These are phyloP conservation scores for Drosophila navojoa DNA, from an alignment of 1,140 invertebrate species.

Conservation along the genomic window DNA sequence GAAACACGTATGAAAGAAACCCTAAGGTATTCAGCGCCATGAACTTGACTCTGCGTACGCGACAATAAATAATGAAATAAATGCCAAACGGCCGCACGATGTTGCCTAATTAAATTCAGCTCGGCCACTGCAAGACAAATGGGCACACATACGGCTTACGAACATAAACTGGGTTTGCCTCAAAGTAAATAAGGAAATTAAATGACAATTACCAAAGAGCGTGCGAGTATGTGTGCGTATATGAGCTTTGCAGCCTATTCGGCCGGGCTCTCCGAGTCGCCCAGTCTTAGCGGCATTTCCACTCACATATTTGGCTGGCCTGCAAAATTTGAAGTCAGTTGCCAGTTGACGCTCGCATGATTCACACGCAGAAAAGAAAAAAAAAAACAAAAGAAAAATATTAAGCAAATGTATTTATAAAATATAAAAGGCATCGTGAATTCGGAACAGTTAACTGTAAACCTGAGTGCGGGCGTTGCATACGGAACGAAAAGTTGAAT, in stretches of 20 bases:
- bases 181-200: conserved; percentile 43
- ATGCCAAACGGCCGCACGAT: conserved; percentile 34
- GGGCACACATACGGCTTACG: conserved; percentile 13
- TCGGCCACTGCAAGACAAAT: conserved; percentile 11
- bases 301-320: conserved; percentile 50
- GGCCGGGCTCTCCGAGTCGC: conserved; percentile 28
- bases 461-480: conserved; percentile 48
- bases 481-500: conserved; percentile 36
- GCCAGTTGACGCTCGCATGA: conserved; percentile 51
- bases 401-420: not conserved
- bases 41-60: conserved; percentile 53
- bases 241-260: conserved; percentile 30
- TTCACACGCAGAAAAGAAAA: conserved; percentile 45
- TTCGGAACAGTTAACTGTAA: conserved; percentile 62
- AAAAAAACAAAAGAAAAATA: not conserved
- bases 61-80: conserved; percentile 4
- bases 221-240: not conserved
- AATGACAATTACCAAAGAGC: conserved; percentile 19
- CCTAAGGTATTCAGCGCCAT: conserved; percentile 54
- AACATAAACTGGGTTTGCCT: conserved; percentile 23
- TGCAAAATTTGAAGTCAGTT: conserved; percentile 48
- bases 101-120: conserved; percentile 60
- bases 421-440: conserved; percentile 50
- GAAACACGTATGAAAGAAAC: conserved; percentile 40
- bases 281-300: conserved; percentile 34